Percentiles rank a stretch among this genome's conserved stretches.
phyloP scores from a whole-genome alignment of 2,797 vertebrate species.

The Champsocephalus esox region DNA sequence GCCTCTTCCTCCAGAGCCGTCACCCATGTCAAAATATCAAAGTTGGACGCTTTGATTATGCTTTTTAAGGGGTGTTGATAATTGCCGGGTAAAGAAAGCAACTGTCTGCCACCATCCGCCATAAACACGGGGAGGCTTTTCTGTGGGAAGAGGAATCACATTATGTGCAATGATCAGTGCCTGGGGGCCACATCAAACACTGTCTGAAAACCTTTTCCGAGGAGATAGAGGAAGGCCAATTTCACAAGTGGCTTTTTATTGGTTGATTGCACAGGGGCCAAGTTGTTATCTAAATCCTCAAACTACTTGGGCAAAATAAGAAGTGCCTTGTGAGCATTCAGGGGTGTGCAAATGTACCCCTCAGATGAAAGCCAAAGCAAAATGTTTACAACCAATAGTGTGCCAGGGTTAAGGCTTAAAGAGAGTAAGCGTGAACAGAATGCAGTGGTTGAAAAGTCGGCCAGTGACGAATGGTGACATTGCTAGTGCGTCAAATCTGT shows the following conservation, averaged over 20 bases:
- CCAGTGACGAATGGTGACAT: constrained; percentile 8
- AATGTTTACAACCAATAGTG: constrained; percentile 63
- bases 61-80: constrained; percentile 65
- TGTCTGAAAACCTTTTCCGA: constrained; percentile 80
- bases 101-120: constrained; percentile 52
- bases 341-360: constrained; percentile 50
- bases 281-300: constrained; percentile 84
- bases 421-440: constrained; percentile 31
- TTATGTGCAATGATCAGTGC: constrained; percentile 88
- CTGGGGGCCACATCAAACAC: constrained; percentile 88
- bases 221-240: constrained; percentile 80
- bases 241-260: constrained; percentile 87
- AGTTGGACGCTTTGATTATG: constrained; percentile 65
- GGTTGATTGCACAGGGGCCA: constrained; percentile 84
- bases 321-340: constrained; percentile 60
- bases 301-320: constrained; percentile 75
- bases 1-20: constrained; percentile 47
- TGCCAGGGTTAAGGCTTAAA: constrained; percentile 47
- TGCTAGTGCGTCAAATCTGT: background rate
- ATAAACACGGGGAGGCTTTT: constrained; percentile 56
- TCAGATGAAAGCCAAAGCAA: constrained; percentile 52
- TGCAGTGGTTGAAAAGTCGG: constrained; percentile 27
- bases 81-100: constrained; percentile 68
- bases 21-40: constrained; percentile 60
- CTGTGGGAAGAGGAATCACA: constrained; percentile 83